Evolutionary conservation across 2,113 vertebrate species (phyloP).

Genomic region (Zosterops hypoxanthus): DNA sequence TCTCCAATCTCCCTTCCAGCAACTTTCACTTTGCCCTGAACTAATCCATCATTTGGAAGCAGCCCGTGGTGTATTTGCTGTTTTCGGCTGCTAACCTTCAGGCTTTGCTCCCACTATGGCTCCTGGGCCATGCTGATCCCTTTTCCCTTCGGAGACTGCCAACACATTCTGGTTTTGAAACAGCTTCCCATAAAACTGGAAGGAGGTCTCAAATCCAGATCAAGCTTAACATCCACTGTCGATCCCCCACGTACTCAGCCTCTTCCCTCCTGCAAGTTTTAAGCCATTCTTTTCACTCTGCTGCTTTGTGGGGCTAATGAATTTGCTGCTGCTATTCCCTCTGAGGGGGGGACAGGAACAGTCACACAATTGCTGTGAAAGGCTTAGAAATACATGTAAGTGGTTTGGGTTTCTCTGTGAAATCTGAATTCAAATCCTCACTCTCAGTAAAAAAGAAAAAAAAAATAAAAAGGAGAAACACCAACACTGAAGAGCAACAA

Average conservation of each 20-base stretch:
- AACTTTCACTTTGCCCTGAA: constrained; percentile 3
- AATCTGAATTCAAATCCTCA: constrained; percentile 44
- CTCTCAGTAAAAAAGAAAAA: neutral
- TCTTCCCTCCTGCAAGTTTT: constrained; percentile 16
- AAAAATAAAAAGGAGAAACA: constrained; percentile 20
- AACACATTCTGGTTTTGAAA: neutral
- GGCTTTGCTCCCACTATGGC: neutral
- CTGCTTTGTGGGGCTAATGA: constrained; percentile 39
- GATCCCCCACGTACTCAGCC: neutral
- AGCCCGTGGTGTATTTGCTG: neutral
- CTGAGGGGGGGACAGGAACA: neutral
- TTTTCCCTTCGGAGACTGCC: constrained; percentile 2
- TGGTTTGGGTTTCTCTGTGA: constrained; percentile 43
- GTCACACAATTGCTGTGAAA: constrained; percentile 3
- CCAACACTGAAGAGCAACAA: constrained; percentile 37
- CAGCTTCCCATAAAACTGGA: constrained; percentile 4
- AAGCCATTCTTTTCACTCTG: constrained; percentile 39
- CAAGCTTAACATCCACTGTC: neutral
- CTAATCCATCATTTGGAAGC: constrained; percentile 12
- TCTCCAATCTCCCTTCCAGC: neutral
- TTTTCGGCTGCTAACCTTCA: neutral
- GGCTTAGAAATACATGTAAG: constrained; percentile 37
- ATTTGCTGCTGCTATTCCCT: constrained; percentile 28
- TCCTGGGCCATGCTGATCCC: neutral
- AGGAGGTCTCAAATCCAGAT: constrained; percentile 58